Evolutionary conservation across 2,888 invertebrate genomes (phyloP), one percentile per base, ranked within the genome.

Genomic region (Spodoptera exigua): DNA sequence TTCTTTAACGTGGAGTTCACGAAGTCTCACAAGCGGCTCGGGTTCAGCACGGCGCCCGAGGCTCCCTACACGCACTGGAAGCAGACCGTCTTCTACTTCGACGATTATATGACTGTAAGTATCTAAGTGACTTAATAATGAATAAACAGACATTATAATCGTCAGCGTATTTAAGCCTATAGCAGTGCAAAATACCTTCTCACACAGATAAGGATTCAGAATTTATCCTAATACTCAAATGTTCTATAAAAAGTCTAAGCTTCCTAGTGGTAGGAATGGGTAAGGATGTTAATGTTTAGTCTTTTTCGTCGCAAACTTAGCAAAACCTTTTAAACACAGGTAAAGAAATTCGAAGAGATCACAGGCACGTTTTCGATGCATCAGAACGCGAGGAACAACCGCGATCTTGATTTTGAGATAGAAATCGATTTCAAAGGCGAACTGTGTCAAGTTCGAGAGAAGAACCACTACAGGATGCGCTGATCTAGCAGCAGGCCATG

Each of bases 1-100:
- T 99, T 98, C 95, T 99, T 99, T 95, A 99, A 98, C 85, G 99
- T 99, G 77, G 99, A 99, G 94, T 99, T 99, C 95, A 98, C 99
- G 36, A 99, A 99, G 95, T 99, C 99, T 80, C 99, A 99, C 95
- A 99, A 99, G 94, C 96, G 98, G 57, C 98, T 98, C 71, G 99
- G 99, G 18, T 99, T 99, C 94, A 99, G 99, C 83, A 99, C 99
- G 59, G 98, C 98, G 0, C 99, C 99, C 0, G 99, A 99, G 87
- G 97, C 98, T 0, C 98, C 98, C 32, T 99, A 99, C 92, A 99
- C 99, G 17, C 99, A 99, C 91, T 99, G 99, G 99, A 99, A 99
- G 90, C 99, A 99, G 91, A 96, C 96, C 9, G 99, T 99, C 49
- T 99, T 99, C 94, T 99, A 99, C 90, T 97, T 99, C 80, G 98